Percentiles rank a stretch among this genome's conserved stretches.
phyloP scores from a whole-genome alignment of 2,888 invertebrate species.

The Globia sparganii region DNA sequence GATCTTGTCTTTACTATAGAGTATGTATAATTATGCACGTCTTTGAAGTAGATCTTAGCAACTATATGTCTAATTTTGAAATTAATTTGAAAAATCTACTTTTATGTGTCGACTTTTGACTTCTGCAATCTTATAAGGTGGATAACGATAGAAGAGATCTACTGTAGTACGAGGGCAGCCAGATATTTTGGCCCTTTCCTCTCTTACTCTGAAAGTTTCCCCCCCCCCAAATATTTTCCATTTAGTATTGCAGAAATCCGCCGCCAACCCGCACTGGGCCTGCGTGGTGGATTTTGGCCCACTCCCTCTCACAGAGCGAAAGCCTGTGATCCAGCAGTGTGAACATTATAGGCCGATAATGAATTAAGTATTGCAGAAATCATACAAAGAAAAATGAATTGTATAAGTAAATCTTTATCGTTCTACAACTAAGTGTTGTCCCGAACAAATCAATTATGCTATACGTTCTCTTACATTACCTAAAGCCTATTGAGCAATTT shows the following conservation, averaged over 20 bases:
- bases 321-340: too few species aligned
- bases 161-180: fast-evolving
- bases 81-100: background rate
- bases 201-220: background rate
- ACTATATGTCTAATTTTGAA: background rate
- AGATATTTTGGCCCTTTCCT: background rate
- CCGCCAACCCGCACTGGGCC: too few species aligned
- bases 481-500: slow-evolving; percentile 48
- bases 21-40: too few species aligned
- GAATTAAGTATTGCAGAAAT: background rate
- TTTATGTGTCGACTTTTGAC: background rate
- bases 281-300: too few species aligned
- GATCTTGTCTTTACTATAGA: background rate
- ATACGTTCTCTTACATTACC: slow-evolving; percentile 38
- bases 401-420: background rate
- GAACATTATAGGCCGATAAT: background rate
- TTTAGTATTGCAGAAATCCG: background rate
- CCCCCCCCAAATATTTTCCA: background rate
- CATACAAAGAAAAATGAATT: background rate
- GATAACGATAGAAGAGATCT: background rate
- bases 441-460: slow-evolving; percentile 29
- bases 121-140: background rate
- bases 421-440: slow-evolving; percentile 30
- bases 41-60: background rate
- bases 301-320: too few species aligned